These are phyloP conservation scores for Euthynnus affinis DNA, from an alignment of 2,797 vertebrate genomes.

Conservation along the genomic window DNA sequence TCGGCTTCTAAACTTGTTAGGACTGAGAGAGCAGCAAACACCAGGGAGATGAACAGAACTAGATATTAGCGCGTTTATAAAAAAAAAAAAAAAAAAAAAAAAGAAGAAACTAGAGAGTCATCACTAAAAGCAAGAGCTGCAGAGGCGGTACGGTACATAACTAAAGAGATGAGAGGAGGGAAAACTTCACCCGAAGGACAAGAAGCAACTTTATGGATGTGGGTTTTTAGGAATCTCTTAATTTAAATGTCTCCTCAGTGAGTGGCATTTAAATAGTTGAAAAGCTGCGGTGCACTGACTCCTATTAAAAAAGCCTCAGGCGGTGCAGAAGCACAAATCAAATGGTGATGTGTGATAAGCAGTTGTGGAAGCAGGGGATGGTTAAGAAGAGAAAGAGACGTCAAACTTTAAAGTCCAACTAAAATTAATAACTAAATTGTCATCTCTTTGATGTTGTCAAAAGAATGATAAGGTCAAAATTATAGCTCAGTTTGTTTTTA, in stretches of 20 bases:
- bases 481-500: no score
- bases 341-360: neutral
- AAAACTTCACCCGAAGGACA: constrained; percentile 1
- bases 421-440: no score
- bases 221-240: constrained; percentile 29
- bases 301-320: constrained; percentile 4
- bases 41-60: constrained; percentile 6
- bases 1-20: constrained; percentile 3
- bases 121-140: constrained; percentile 29
- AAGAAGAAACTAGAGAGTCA: constrained; percentile 6
- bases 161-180: constrained; percentile 13
- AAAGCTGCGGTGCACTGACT: neutral
- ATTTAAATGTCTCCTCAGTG: constrained; percentile 28
- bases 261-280: constrained; percentile 7
- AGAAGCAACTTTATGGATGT: constrained; percentile 11
- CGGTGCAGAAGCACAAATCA: neutral
- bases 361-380: neutral
- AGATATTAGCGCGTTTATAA: constrained; percentile 14
- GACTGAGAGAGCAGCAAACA: constrained; percentile 4
- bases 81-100: no score
- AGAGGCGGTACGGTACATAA: neutral
- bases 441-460: no score
- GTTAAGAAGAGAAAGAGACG: neutral
- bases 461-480: no score
- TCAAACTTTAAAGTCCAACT: no score